phyloP scores from a whole-genome alignment of 2,797 vertebrate species.

The Apogon talboti region DNA sequence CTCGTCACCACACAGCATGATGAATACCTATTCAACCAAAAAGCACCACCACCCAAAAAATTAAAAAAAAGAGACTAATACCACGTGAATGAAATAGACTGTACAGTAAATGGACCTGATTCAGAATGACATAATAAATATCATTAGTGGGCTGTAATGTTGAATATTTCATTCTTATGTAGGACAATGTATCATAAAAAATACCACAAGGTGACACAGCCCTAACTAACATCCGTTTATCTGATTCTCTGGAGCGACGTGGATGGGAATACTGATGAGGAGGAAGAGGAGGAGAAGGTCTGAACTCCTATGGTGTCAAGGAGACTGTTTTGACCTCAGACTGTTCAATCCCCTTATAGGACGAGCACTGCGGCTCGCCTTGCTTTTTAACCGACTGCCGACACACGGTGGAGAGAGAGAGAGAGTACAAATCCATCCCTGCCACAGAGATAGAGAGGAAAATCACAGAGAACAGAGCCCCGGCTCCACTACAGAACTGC shows the following conservation, averaged over 20 bases:
- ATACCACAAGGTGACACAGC: conserved; percentile 47
- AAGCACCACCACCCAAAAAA: background rate
- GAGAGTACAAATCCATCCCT: conserved; percentile 16
- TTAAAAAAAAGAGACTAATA: background rate
- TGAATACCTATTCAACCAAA: background rate
- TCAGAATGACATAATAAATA: background rate
- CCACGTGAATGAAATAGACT: background rate
- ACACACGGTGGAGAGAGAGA: background rate
- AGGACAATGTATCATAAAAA: conserved; percentile 1
- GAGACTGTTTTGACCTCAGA: conserved; percentile 55
- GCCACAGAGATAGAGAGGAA: conserved; percentile 10
- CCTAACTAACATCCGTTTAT: conserved; percentile 22
- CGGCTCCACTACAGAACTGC: conserved; percentile 37
- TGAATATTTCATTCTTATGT: background rate
- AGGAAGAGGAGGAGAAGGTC: conserved; percentile 3
- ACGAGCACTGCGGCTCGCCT: conserved; percentile 21
- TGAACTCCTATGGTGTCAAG: conserved; percentile 57
- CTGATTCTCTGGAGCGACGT: conserved; percentile 20
- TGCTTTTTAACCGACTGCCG: conserved; percentile 7
- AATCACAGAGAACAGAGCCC: conserved; percentile 26
- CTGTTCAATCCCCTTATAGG: conserved; percentile 9
- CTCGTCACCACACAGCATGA: background rate
- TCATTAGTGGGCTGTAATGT: background rate
- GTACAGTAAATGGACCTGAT: background rate
- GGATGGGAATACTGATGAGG: conserved; percentile 61